Evolutionary conservation across 2,888 invertebrate species (phyloP).

Genomic region (Dioctria rufipes): DNA sequence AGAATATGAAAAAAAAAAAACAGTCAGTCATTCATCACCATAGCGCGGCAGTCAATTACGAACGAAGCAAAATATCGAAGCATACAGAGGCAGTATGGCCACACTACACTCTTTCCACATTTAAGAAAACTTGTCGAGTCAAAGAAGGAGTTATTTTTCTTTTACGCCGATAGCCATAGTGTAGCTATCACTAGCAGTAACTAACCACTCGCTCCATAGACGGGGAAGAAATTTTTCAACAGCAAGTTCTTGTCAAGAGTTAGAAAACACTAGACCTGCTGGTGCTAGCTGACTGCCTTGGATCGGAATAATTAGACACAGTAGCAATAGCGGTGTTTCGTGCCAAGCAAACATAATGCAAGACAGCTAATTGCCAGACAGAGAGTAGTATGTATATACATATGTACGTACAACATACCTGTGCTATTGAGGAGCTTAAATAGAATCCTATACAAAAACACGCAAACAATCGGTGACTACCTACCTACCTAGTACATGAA

Average conservation of each 20-base stretch:
- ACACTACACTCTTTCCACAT: background rate
- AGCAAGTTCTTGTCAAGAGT: no score
- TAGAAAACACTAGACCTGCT: no score
- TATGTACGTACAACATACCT: no score
- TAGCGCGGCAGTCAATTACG: background rate
- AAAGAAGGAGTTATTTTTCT: background rate
- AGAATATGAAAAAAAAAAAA: background rate
- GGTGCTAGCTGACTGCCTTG: no score
- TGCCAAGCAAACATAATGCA: conserved; percentile 1
- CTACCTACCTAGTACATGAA: no score
- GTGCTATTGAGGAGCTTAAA: no score
- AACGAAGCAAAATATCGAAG: background rate
- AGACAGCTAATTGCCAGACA: conserved; percentile 16
- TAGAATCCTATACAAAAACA: no score
- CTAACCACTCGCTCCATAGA: background rate
- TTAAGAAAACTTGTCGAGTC: background rate
- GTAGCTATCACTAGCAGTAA: background rate
- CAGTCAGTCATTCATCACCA: background rate
- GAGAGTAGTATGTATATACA: background rate
- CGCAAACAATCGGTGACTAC: no score
- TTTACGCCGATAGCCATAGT: background rate
- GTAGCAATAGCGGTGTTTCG: background rate
- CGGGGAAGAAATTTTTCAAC: background rate
- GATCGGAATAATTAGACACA: background rate
- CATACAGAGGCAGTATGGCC: background rate